Conservation (phyloP, 2,888 invertebrate genomes). For the Bimastos eiseni region DNA sequence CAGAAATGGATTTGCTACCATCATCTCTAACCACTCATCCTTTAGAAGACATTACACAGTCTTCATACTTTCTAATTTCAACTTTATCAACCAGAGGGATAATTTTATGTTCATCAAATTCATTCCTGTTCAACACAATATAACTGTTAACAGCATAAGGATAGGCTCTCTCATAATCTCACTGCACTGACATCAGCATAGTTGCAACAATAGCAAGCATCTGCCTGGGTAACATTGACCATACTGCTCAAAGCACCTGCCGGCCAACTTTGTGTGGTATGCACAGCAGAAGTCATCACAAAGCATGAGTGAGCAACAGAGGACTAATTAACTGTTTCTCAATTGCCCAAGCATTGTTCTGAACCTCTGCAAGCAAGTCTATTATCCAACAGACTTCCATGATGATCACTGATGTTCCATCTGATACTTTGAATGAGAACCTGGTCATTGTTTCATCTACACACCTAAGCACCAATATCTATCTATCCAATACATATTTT, state of each 20-base stretch:
- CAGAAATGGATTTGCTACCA: too few species aligned
- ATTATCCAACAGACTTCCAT: background rate
- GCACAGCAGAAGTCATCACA: background rate
- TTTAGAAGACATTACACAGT: too few species aligned
- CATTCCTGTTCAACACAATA: background rate
- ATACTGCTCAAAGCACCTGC: background rate
- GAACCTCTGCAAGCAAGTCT: background rate
- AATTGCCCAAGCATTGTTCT: background rate
- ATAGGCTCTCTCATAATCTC: background rate
- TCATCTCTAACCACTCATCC: too few species aligned
- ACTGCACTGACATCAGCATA: background rate
- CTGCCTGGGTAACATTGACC: background rate
- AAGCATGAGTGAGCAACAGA: background rate
- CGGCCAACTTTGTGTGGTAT: background rate
- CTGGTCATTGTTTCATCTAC: background rate
- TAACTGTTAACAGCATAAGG: background rate
- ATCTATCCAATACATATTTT: background rate
- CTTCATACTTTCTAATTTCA: too few species aligned
- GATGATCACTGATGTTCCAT: background rate
- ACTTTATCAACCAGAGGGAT: background rate
- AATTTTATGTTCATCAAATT: background rate
- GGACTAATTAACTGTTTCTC: background rate
- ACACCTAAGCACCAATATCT: background rate
- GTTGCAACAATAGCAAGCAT: background rate
- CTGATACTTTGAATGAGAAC: background rate